A percentile compares a stretch with the other conserved stretches of the same genome.
Conservation (phyloP, 2,888 invertebrate genomes). For the Andricus quercusramuli region DNA sequence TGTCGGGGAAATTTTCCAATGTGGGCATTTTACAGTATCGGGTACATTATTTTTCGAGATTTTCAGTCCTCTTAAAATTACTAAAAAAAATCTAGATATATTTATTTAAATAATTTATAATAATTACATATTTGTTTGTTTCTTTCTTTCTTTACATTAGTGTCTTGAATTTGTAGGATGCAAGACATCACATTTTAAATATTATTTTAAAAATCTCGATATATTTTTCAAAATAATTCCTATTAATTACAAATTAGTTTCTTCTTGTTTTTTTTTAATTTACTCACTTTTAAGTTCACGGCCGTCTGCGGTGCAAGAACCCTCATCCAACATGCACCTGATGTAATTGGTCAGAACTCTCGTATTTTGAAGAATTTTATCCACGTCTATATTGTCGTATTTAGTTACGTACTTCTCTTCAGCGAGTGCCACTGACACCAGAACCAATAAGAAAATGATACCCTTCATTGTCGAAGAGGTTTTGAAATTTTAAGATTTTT, state of each 20-base stretch:
- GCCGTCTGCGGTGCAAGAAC: conserved; percentile 82
- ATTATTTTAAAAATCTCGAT: too few relatives aligned
- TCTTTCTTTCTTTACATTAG: conserved; percentile 41
- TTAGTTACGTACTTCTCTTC: conserved; percentile 78
- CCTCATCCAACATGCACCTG: conserved; percentile 82
- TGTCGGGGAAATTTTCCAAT: too few relatives aligned
- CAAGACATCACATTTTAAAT: too few relatives aligned
- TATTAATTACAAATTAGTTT: neutral
- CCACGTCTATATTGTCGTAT: conserved; percentile 82
- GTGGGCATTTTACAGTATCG: too few relatives aligned
- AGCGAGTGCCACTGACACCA: conserved; percentile 63
- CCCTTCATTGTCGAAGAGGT: conserved; percentile 54
- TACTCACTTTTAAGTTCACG: conserved; percentile 82
- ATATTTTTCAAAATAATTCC: too few relatives aligned
- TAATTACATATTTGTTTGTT: neutral
- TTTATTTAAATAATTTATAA: too few relatives aligned
- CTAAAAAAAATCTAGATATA: too few relatives aligned
- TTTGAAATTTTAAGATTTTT: neutral
- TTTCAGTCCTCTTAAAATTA: too few relatives aligned
- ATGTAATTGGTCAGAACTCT: conserved; percentile 83
- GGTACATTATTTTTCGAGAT: too few relatives aligned
- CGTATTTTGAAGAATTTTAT: conserved; percentile 81
- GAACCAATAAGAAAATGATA: conserved; percentile 61
- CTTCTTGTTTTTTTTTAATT: conserved; percentile 17
- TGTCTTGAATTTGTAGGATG: conserved; percentile 56